Evolutionary conservation across 2,888 invertebrate species (phyloP).

Genomic region (Salpingus planirostris): DNA sequence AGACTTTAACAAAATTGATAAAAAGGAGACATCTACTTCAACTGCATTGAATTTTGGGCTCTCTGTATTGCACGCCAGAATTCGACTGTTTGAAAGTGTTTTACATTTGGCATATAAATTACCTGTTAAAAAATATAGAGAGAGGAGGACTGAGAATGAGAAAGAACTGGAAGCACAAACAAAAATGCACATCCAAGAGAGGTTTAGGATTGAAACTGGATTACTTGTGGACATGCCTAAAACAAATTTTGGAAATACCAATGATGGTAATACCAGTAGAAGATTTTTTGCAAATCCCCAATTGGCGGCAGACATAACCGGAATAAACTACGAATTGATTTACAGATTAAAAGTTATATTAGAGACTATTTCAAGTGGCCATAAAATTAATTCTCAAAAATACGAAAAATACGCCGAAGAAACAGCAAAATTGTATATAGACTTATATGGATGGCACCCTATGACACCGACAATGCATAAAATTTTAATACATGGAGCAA

Average conservation of each 20-base stretch:
- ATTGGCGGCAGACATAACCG: slow-evolving; percentile 18
- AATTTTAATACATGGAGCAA: slow-evolving; percentile 25
- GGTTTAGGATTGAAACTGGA: slow-evolving; percentile 13
- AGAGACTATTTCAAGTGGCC: slow-evolving; percentile 16
- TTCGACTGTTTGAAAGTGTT: slow-evolving; percentile 12
- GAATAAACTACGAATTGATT: slow-evolving; percentile 11
- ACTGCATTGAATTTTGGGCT: slow-evolving; percentile 10
- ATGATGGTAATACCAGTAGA: slow-evolving; percentile 23
- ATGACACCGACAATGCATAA: slow-evolving; percentile 31
- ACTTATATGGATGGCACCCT: slow-evolving; percentile 19
- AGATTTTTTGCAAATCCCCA: slow-evolving; percentile 20
- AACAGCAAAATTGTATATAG: slow-evolving; percentile 17
- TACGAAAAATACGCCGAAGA: slow-evolving; percentile 13
- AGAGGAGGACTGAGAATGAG: neutral
- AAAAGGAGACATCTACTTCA: no score
- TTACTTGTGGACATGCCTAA: slow-evolving; percentile 22
- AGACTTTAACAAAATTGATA: neutral
- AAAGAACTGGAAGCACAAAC: slow-evolving; percentile 3
- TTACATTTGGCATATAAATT: slow-evolving; percentile 6
- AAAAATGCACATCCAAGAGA: slow-evolving; percentile 7
- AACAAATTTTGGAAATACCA: slow-evolving; percentile 19
- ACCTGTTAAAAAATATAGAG: slow-evolving; percentile 1
- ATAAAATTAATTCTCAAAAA: slow-evolving; percentile 11
- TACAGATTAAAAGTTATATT: slow-evolving; percentile 13
- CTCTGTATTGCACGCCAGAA: slow-evolving; percentile 15